These are phyloP conservation scores for Atherinomorus stipes DNA, from an alignment of 2,113 vertebrate genomes.

Conservation along the genomic window DNA sequence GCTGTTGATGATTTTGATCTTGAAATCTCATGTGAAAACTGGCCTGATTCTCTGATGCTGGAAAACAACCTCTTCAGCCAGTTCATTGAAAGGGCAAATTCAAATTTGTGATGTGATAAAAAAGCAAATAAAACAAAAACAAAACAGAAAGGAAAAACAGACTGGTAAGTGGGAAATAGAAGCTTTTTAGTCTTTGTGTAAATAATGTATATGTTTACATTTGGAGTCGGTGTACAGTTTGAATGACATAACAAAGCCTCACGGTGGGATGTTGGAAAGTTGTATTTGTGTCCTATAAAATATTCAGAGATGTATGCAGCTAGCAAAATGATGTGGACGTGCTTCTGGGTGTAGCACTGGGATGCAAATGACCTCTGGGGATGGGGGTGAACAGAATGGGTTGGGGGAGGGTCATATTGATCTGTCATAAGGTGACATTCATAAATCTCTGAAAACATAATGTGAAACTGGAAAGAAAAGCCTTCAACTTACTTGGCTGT, in stretches of 20 bases:
- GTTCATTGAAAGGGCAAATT: background rate
- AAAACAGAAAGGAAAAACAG: background rate
- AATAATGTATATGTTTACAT: conserved; percentile 41
- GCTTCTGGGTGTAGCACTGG: conserved; percentile 27
- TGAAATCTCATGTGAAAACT: conserved; percentile 15
- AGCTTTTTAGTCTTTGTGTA: conserved; percentile 18
- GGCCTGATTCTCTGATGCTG: background rate
- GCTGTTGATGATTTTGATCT: conserved; percentile 21
- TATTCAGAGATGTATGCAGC: conserved; percentile 67
- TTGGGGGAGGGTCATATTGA: background rate
- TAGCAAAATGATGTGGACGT: conserved; percentile 60
- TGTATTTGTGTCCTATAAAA: conserved; percentile 69
- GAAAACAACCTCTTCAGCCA: background rate
- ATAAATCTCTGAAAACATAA: background rate
- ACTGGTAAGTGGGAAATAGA: conserved; percentile 22
- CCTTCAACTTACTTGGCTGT: background rate
- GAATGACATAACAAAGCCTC: conserved; percentile 28
- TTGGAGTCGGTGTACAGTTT: background rate
- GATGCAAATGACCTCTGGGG: conserved; percentile 51
- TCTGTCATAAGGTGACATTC: conserved; percentile 13
- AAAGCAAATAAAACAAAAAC: background rate
- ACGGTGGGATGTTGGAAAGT: conserved; percentile 37
- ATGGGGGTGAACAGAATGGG: conserved; percentile 1
- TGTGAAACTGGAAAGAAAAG: conserved; percentile 16
- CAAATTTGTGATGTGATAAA: background rate